Evolutionary conservation across 1,140 invertebrate genomes (phyloP).

Genomic region (Lepidurus packardi): DNA sequence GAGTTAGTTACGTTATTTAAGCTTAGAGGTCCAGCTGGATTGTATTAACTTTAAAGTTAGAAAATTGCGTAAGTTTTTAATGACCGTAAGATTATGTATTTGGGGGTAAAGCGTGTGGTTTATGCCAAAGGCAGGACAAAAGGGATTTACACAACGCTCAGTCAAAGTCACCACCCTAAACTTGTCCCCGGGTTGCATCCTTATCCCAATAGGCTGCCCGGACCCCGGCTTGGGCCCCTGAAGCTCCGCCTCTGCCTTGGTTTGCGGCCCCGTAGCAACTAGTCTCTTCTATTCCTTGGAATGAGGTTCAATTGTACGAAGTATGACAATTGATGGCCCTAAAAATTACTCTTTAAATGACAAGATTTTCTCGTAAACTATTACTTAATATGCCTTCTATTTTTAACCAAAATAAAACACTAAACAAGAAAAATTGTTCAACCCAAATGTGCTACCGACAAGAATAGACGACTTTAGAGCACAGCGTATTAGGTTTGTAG

Average conservation of each 20-base stretch:
- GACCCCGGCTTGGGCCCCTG: background rate
- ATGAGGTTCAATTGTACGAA: no score
- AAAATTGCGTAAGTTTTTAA: no score
- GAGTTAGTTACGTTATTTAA: no score
- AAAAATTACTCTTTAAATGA: background rate
- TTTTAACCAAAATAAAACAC: no score
- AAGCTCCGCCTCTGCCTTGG: background rate
- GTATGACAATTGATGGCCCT: no score
- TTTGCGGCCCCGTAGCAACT: background rate
- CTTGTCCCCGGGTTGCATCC: background rate
- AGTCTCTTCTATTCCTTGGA: background rate
- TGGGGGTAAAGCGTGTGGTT: background rate
- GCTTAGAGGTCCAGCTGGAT: no score
- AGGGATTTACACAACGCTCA: background rate
- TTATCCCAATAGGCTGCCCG: background rate
- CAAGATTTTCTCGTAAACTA: background rate
- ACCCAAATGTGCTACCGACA: no score
- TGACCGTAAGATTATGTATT: no score
- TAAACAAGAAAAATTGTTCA: no score
- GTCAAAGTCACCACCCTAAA: background rate
- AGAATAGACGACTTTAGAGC: no score
- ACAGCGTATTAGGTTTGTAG: no score
- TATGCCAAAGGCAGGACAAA: background rate
- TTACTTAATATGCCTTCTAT: background rate
- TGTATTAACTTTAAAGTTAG: no score